Conservation (phyloP, 2,113 vertebrate species). For the Cariama cristata region DNA sequence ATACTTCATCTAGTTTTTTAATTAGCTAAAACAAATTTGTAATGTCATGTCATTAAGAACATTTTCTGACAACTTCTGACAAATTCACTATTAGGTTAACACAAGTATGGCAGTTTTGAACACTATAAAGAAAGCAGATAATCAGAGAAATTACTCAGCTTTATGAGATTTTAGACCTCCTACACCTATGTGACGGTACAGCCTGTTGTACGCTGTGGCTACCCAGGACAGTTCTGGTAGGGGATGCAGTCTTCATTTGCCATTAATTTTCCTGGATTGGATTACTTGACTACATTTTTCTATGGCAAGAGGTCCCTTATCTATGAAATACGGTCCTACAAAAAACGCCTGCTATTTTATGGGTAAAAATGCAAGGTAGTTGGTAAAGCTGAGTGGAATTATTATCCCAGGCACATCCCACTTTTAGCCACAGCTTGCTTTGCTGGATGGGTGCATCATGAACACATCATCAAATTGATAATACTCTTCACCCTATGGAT, state of each 20-base stretch:
- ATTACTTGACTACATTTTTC: not conserved
- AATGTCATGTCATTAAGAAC: not conserved
- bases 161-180: not conserved
- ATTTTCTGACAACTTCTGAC: not conserved
- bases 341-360: not conserved
- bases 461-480: not conserved
- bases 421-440: not conserved
- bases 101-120: not conserved
- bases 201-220: not conserved
- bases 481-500: not conserved
- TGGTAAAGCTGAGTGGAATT: not conserved
- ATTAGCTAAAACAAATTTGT: not conserved
- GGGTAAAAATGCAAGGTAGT: not conserved
- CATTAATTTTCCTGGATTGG: not conserved
- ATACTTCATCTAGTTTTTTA: not conserved
- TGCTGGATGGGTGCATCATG: not conserved
- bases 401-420: not conserved
- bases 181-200: rapidly evolving
- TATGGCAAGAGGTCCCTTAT: not conserved
- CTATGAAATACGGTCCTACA: not conserved
- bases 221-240: not conserved
- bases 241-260: not conserved
- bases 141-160: not conserved
- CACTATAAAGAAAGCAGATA: not conserved
- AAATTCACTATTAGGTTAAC: not conserved